Evolutionary conservation across 2,113 vertebrate genomes (phyloP), one percentile per base, ranked within the genome.

Genomic region (Mugil cephalus): DNA sequence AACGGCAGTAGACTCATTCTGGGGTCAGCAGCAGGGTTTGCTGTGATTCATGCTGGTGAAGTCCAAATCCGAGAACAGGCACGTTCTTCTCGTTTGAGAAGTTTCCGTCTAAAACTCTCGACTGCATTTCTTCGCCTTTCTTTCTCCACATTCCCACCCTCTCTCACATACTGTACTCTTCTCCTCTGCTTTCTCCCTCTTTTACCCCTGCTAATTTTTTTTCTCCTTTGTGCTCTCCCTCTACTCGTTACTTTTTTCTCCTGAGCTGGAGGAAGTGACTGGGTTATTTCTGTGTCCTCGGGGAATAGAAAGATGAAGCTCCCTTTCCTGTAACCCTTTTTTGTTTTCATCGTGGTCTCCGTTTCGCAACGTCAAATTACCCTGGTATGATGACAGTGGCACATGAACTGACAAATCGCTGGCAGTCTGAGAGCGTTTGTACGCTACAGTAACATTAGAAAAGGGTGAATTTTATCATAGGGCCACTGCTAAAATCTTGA

Each of bases 291-390:
- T 84, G 66, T 70, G 77, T 90, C 93, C 89, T 63, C 53, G 6
- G 91, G 91, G 93, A 93, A 67, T 78, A 84, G 47, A 78, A 66
- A 50, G 67, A 85, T 87, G 83, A 85, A 92, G 89, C 87, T 92
- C 77, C 84, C 80, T 92, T 93, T 94, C 90, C 94, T 94, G 91
- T 93, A 89, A 90, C 90, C 83, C 88, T 86, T 93, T 90, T 83
- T 75, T 46, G 66, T 80, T 55, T 69, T 64, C 70, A 42, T 35
- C 12, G 42, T 43, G 15, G 15, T 74, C 63, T 72, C 14, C 35
- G 53, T 65, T 66, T 68, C 13, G 24, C 21, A 60, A 38, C 64
- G 47, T 45, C 58, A 77, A n/a, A 34, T 79, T 58, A 58, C 43
- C 36, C 10, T 13, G 58, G 40, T 47, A 21, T 34, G 60, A 77